These are phyloP conservation scores for Numenius arquata DNA, from an alignment of 2,113 vertebrate genomes.

Conservation along the genomic window DNA sequence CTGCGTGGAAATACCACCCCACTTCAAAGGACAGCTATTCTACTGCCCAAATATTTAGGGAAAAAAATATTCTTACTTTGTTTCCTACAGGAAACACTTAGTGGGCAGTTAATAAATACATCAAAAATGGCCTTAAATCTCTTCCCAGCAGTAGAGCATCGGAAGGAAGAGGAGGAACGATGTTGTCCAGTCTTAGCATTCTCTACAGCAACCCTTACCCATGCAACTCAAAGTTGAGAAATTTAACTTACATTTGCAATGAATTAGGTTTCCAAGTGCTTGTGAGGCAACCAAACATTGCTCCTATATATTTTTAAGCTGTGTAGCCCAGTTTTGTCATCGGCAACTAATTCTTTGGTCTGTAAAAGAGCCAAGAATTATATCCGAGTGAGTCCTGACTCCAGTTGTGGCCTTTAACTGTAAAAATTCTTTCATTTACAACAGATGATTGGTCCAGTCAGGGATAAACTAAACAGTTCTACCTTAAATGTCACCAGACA, in stretches of 20 bases:
- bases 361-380: neutral
- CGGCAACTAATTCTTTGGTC: neutral
- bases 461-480: neutral
- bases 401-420: neutral
- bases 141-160: neutral
- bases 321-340: neutral
- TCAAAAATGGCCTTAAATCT: neutral
- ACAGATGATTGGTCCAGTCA: neutral
- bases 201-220: neutral
- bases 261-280: neutral
- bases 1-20: neutral
- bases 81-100: neutral
- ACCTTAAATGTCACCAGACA: neutral
- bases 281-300: neutral
- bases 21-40: slow-evolving; percentile 41
- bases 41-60: neutral
- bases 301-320: neutral
- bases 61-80: neutral
- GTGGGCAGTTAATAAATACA: neutral
- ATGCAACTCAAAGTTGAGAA: neutral
- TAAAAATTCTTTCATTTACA: neutral
- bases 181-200: neutral
- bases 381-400: neutral
- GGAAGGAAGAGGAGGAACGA: neutral
- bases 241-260: neutral